Evolutionary conservation across 2,888 invertebrate genomes (phyloP).

Genomic region (Apeira syringaria): DNA sequence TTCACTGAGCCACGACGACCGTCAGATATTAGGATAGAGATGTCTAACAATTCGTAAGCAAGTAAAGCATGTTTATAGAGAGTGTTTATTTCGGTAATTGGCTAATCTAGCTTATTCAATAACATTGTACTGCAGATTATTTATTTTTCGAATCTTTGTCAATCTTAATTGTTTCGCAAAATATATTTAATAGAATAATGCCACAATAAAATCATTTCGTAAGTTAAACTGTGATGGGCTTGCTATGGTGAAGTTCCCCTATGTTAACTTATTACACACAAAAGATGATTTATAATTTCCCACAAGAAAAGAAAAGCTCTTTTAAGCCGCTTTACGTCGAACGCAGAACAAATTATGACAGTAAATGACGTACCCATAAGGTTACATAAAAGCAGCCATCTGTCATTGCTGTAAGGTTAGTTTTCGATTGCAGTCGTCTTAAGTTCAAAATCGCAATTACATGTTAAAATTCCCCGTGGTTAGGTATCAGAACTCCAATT

Average conservation of each 20-base stretch:
- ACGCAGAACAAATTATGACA: neutral
- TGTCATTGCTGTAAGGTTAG: neutral
- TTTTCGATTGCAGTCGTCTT: neutral
- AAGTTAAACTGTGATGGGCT: slow-evolving; percentile 10
- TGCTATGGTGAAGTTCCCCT: no score
- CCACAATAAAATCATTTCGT: neutral
- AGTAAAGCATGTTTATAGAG: no score
- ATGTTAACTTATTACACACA: slow-evolving; percentile 18
- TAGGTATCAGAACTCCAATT: neutral
- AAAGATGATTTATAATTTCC: slow-evolving; percentile 16
- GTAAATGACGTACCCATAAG: neutral
- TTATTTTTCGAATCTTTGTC: no score
- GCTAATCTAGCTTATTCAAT: no score
- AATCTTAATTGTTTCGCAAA: no score
- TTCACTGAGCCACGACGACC: no score
- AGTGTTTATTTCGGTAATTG: no score
- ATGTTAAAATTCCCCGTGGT: neutral
- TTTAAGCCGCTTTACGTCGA: slow-evolving; percentile 17
- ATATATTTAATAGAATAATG: no score
- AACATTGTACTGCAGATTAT: no score
- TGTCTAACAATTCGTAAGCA: no score
- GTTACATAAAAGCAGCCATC: neutral
- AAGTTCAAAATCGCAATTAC: neutral
- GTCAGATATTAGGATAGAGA: no score
- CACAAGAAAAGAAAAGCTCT: slow-evolving; percentile 16